Conservation (phyloP, 1,140 invertebrate genomes). For the Thaumatotibia leucotreta region DNA sequence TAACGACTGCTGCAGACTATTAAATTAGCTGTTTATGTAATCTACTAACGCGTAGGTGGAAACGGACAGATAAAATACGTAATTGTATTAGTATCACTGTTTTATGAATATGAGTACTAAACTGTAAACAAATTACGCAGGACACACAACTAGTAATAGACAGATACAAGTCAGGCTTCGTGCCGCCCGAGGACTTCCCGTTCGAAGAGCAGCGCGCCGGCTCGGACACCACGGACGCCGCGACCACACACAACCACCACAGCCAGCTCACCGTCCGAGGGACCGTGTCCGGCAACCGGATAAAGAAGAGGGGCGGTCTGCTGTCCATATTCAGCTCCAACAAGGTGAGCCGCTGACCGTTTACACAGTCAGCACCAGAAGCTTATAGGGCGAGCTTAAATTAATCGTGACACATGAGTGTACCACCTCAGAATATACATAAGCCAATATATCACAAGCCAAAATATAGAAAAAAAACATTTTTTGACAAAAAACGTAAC, state of each 20-base stretch:
- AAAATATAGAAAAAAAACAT: no score
- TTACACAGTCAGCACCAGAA: no score
- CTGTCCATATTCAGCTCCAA: slow-evolving; percentile 94
- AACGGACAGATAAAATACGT: not conserved
- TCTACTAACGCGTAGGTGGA: not conserved
- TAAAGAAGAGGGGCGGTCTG: slow-evolving; percentile 92
- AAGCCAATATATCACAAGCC: no score
- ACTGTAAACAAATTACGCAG: no score
- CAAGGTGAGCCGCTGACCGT: slow-evolving; percentile 84
- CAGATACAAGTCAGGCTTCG: slow-evolving; percentile 96
- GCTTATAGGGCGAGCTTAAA: no score
- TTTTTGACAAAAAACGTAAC: no score
- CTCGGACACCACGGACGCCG: slow-evolving; percentile 57
- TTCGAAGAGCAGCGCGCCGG: slow-evolving; percentile 87
- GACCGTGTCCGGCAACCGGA: slow-evolving; percentile 88
- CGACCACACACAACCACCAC: slow-evolving; percentile 48
- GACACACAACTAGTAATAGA: slow-evolving; percentile 94
- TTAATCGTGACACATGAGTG: no score
- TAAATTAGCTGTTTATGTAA: not conserved
- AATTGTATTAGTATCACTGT: no score
- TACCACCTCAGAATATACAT: no score
- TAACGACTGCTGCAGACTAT: not conserved
- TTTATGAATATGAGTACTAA: no score
- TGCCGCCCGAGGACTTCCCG: slow-evolving; percentile 94
- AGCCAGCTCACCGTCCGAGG: slow-evolving; percentile 88